Percentiles rank a stretch among this genome's conserved stretches.
phyloP scores from a whole-genome alignment of 2,888 invertebrate genomes.

The Diachrysia chrysitis region DNA sequence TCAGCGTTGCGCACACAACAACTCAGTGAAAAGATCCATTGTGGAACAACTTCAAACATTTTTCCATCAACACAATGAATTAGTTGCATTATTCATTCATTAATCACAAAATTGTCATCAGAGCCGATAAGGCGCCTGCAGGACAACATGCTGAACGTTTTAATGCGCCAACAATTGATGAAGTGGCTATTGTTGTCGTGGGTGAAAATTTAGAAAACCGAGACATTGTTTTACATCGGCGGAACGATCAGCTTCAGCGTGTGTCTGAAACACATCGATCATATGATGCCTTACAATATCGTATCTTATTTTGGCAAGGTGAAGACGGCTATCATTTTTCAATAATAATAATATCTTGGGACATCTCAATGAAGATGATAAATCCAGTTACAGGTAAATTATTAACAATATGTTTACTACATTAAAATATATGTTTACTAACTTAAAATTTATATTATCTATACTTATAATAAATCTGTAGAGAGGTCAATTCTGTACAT shows the following conservation, averaged over 20 bases:
- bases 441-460: too few relatives aligned
- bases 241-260: constrained; percentile 58
- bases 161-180: constrained; percentile 62
- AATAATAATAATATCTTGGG: too few relatives aligned
- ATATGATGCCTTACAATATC: constrained; percentile 69
- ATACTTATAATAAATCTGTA: too few relatives aligned
- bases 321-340: constrained; percentile 51
- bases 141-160: constrained; percentile 60
- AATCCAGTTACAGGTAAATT: neutral
- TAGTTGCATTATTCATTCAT: constrained; percentile 56
- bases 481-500: too few relatives aligned
- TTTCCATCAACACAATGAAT: constrained; percentile 53
- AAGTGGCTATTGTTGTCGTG: constrained; percentile 60
- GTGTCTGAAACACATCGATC: constrained; percentile 63
- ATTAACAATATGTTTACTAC: too few relatives aligned
- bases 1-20: constrained; percentile 55
- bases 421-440: too few relatives aligned
- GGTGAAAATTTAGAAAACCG: constrained; percentile 54
- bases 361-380: constrained; percentile 43
- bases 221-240: constrained; percentile 66
- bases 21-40: constrained; percentile 51
- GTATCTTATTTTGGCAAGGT: constrained; percentile 57
- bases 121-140: constrained; percentile 63
- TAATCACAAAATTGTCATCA: constrained; percentile 63
- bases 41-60: constrained; percentile 57